phyloP scores from a whole-genome alignment of 2,888 invertebrate genomes.

The Entomobrya proxima region DNA sequence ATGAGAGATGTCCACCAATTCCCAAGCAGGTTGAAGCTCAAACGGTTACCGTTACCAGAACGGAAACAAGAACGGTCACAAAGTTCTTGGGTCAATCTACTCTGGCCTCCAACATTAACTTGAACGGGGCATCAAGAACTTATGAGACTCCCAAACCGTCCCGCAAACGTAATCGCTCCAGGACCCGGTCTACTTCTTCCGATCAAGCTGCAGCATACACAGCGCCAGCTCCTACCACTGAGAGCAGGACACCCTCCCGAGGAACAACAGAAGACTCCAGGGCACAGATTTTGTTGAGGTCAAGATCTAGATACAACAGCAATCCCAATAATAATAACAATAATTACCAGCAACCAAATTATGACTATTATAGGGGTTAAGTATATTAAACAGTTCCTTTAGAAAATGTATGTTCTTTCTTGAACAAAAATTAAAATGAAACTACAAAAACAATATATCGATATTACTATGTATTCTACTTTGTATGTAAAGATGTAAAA shows the following conservation, averaged over 20 bases:
- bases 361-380: constrained; percentile 63
- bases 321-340: constrained; percentile 49
- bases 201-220: constrained; percentile 35
- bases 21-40: constrained; percentile 42
- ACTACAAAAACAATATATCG: not conserved
- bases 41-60: constrained; percentile 61
- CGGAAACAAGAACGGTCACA: constrained; percentile 66
- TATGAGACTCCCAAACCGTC: constrained; percentile 37
- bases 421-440: not conserved
- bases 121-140: constrained; percentile 40
- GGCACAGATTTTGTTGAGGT: constrained; percentile 65
- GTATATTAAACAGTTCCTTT: constrained; percentile 38
- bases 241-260: constrained; percentile 23
- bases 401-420: constrained; percentile 30
- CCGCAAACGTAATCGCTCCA: constrained; percentile 44
- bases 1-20: constrained; percentile 71
- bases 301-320: constrained; percentile 66
- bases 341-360: constrained; percentile 60
- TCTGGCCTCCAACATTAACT: constrained; percentile 54
- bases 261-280: constrained; percentile 51
- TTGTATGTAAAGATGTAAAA: constrained; percentile 38
- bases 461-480: constrained; percentile 38
- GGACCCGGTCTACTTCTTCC: constrained; percentile 28
- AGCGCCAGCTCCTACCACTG: constrained; percentile 28
- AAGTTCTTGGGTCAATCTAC: constrained; percentile 67